phyloP scores from a whole-genome alignment of 1,140 invertebrate species.

The Procambarus clarkii region DNA sequence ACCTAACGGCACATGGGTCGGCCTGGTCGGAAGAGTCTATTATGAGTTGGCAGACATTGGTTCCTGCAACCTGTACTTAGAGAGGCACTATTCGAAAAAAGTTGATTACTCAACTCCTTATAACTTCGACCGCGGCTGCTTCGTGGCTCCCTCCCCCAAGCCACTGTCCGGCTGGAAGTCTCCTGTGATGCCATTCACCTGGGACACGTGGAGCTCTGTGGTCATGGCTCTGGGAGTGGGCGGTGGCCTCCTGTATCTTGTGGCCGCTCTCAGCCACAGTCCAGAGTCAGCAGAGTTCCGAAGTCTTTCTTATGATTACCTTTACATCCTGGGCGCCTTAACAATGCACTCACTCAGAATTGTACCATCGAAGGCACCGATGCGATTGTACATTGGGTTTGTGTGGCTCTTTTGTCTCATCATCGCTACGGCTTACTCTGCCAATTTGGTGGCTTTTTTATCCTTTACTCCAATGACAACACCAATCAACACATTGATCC shows the following conservation, averaged over 20 bases:
- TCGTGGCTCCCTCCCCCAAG: too few species aligned
- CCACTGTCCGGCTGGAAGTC: too few species aligned
- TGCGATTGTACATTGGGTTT: slow-evolving; percentile 51
- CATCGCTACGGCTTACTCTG: slow-evolving; percentile 10
- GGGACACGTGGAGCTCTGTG: too few species aligned
- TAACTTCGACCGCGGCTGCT: too few species aligned
- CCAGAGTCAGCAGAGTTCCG: slow-evolving; percentile 35
- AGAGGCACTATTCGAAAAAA: slow-evolving; percentile 53
- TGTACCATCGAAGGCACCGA: slow-evolving; percentile 19
- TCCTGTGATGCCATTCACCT: too few species aligned
- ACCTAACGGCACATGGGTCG: slow-evolving; percentile 73
- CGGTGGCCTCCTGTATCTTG: too few species aligned
- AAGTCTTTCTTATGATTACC: slow-evolving; percentile 50
- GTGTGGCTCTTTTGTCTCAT: slow-evolving; percentile 56
- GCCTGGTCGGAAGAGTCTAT: slow-evolving; percentile 72
- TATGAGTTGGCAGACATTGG: slow-evolving; percentile 70
- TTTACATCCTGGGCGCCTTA: slow-evolving; percentile 63
- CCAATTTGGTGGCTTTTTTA: slow-evolving; percentile 61
- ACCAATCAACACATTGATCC: slow-evolving; percentile 60
- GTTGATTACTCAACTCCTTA: slow-evolving; percentile 51
- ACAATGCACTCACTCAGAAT: neutral
- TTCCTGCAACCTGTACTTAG: slow-evolving; percentile 72
- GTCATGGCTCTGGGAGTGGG: too few species aligned
- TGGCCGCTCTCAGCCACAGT: too few species aligned
- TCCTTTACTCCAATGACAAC: slow-evolving; percentile 54